Evolutionary conservation across 2,888 invertebrate species (phyloP).

Genomic region (Podabrus alpinus): DNA sequence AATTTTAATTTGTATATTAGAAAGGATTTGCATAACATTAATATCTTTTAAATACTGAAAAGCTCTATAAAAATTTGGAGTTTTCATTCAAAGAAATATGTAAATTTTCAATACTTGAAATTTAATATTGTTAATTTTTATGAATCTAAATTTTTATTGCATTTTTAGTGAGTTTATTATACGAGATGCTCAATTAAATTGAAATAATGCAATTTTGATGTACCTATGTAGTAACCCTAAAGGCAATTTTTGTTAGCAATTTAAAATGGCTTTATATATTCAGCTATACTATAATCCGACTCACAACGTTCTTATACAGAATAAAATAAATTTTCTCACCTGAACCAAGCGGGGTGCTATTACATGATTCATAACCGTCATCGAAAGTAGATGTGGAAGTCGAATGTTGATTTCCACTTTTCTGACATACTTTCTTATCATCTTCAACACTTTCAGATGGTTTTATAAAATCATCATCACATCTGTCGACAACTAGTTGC

Average conservation of each 20-base stretch:
- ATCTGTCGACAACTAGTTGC: conserved; percentile 22
- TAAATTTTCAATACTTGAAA: background rate
- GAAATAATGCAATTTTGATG: background rate
- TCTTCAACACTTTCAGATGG: conserved; percentile 27
- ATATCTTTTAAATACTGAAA: background rate
- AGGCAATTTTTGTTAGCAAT: conserved; percentile 1
- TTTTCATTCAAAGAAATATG: background rate
- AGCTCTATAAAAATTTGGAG: background rate
- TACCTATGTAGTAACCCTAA: background rate
- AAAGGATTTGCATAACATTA: background rate
- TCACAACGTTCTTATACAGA: background rate
- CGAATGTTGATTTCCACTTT: conserved; percentile 40
- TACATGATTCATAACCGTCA: conserved; percentile 70
- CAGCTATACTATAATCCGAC: conserved; percentile 4
- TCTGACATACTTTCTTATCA: conserved; percentile 28
- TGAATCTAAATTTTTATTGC: background rate
- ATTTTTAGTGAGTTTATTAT: background rate
- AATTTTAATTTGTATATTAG: background rate
- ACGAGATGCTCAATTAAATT: background rate
- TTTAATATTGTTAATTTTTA: background rate
- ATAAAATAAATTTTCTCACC: conserved; percentile 51
- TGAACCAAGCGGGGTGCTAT: conserved; percentile 67
- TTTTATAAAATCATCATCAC: conserved; percentile 31
- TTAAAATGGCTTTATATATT: conserved; percentile 7
- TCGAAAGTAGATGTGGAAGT: conserved; percentile 59